Base-by-base conservation (phyloP, 2,113 vertebrate genomes). In the Sciurus niger region DNA sequence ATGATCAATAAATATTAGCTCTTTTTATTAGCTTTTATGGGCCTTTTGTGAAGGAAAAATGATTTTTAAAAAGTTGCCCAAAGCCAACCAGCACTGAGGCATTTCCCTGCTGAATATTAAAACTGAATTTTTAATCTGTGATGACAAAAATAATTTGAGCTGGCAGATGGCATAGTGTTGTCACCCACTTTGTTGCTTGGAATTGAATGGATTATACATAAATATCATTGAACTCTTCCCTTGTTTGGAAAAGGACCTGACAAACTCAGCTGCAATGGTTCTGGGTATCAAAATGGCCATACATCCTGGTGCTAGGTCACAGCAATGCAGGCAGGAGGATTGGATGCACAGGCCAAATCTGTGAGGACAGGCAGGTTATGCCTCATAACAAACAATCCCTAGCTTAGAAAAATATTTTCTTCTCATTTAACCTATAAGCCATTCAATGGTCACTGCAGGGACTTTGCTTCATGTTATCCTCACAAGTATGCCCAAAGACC, bases 101-200 rank as follows among this genome's bases (percentile, higher is more conserved):
- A 95, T 91, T 95, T 97, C 94, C 88, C 92, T 82, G 86, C 84
- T 96, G 72, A 97, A 92, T 96, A 98, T 97, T 96, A 96, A 96
- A 96, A 85, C 16, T 79, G 53, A 90, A 93, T 93, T 94, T 97
- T 97, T 96, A 96, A 97, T 97, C 96, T 96, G 70, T 97, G 89
- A 96, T 97, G 95, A 96, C 90, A 98, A 98, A 97, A 97, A 97
- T 96, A 98, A 97, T 84, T 82, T 84, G 85, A 97, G 94, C 84
- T 97, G 96, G 95, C 92, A 98, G 97, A 96, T 97, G 95, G 2
- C 11, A 92, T 40, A 63, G 86, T 96, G 89, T n/a, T 97, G 96
- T 98, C 83, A 95, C 73, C 53, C 43, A 96, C 79, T 95, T 77
- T 94, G 94, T 93, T 90, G 96, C 96, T 96, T 88, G 67, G 86